Evolutionary conservation across 2,113 vertebrate species (phyloP).

Genomic region (Narcine bancroftii): DNA sequence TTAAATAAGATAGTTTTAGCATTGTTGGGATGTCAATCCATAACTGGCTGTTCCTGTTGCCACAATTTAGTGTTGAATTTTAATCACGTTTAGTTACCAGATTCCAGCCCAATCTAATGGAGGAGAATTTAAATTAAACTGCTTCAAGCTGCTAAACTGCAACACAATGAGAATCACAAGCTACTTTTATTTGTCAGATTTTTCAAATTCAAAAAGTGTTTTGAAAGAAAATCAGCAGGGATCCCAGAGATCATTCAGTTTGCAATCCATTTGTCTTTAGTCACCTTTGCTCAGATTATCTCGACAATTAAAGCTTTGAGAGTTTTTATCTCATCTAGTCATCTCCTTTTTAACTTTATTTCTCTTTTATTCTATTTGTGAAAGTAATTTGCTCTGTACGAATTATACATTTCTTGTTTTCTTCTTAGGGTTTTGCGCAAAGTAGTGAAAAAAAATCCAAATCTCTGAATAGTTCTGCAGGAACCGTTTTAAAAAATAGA

Average conservation of each 20-base stretch:
- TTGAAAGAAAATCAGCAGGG: background rate
- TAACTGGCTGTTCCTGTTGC: background rate
- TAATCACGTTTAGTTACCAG: background rate
- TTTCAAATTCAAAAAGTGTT: slow-evolving; percentile 4
- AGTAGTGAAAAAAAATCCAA: background rate
- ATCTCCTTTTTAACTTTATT: background rate
- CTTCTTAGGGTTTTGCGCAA: no score
- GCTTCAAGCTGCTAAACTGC: background rate
- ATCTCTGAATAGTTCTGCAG: background rate
- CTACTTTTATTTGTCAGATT: background rate
- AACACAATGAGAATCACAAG: background rate
- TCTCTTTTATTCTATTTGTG: background rate
- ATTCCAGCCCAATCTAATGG: slow-evolving; percentile 14
- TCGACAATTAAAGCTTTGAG: background rate
- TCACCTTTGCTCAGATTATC: background rate
- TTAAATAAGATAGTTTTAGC: no score
- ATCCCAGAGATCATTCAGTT: background rate
- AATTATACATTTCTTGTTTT: background rate
- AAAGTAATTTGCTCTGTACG: background rate
- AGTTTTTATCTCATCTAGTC: background rate
- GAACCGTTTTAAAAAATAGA: background rate
- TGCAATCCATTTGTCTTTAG: background rate
- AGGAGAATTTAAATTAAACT: slow-evolving; percentile 31
- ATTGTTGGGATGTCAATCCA: background rate
- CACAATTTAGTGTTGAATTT: slow-evolving; percentile 9